Base-by-base conservation (phyloP, 2,797 vertebrate genomes). In the Acipenser transmontanus region DNA sequence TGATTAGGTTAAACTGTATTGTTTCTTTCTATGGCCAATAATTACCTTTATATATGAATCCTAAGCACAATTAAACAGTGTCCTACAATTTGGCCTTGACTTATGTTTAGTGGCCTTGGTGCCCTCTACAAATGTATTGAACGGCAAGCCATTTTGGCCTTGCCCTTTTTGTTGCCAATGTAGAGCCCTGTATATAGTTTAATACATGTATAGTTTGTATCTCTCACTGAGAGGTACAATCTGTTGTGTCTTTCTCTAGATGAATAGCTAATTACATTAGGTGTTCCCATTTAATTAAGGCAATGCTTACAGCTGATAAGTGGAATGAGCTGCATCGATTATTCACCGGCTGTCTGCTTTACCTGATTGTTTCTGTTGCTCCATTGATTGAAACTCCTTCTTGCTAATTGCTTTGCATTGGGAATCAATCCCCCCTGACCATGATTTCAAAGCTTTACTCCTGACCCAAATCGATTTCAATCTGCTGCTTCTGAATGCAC, bases 211-310 rank as follows among this genome's bases (percentile, higher is more conserved):
- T 17, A 17, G 17, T 17, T 17, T 17, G 17, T 17, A 17, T 17
- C 17, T 17, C 17, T 17, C 17, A 17, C 17, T 17, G 34, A 34
- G 34, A 34, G 34, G 2, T 34, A 34, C 34, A 34, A 4, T 10
- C 64, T 13, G 13, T 50, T 17, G 50, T 65, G 17, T 20, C 7
- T 62, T 13, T 50, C 47, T 47, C 13, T 14, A 66, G 61, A 69
- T 77, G 72, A 81, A 81, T 77, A 77, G 78, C 77, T 75, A 72
- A 72, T 74, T 69, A 77, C 77, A 49, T 75, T 73, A 82, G 73
- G 76, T 76, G 74, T 78, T 82, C 76, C 81, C 74, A 61, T 65
- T 68, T 86, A 85, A 86, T 86, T 78, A 83, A 83, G 83, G 76
- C 68, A 79, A 77, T 80, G 82, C 80, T 71, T 75, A 63, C 68